Percentiles rank a stretch among this genome's conserved stretches.
phyloP scores from a whole-genome alignment of 2,888 invertebrate species.

The Alitta virens region DNA sequence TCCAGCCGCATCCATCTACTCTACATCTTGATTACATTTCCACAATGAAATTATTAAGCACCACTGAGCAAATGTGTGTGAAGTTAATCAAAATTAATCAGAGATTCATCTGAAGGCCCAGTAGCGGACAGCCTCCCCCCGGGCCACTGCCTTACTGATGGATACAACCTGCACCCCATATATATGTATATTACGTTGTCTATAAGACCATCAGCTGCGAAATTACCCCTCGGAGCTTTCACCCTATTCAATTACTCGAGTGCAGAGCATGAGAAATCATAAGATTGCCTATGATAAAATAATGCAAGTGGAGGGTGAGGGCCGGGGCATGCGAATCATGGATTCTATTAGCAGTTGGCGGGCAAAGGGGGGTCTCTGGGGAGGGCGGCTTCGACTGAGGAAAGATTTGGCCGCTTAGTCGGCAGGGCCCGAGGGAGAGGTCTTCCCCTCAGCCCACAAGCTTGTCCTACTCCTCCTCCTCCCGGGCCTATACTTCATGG shows the following conservation, averaged over 20 bases:
- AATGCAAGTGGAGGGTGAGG: neutral
- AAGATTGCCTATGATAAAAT: conserved; percentile 2
- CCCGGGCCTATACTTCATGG: too few relatives aligned
- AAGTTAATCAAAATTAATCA: conserved; percentile 16
- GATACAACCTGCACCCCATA: neutral
- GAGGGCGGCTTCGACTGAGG: too few relatives aligned
- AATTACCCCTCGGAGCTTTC: neutral
- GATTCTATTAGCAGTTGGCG: too few relatives aligned
- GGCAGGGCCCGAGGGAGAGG: too few relatives aligned
- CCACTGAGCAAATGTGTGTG: conserved; percentile 15
- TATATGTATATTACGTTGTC: neutral
- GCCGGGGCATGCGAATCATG: too few relatives aligned
- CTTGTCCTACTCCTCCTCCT: too few relatives aligned
- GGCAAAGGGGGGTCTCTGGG: too few relatives aligned
- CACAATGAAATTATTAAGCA: conserved; percentile 16
- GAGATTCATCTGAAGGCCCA: neutral
- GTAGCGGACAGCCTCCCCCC: neutral
- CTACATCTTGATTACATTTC: conserved; percentile 16
- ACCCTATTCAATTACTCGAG: neutral
- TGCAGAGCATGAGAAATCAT: conserved; percentile 1
- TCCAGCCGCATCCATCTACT: neutral
- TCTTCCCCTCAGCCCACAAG: too few relatives aligned
- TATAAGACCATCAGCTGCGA: neutral
- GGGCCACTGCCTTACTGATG: neutral
- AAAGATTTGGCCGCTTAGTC: too few relatives aligned